Base-by-base conservation (phyloP, 35 echinoderm and acorn worm species). In the Lytechinus variegatus region DNA sequence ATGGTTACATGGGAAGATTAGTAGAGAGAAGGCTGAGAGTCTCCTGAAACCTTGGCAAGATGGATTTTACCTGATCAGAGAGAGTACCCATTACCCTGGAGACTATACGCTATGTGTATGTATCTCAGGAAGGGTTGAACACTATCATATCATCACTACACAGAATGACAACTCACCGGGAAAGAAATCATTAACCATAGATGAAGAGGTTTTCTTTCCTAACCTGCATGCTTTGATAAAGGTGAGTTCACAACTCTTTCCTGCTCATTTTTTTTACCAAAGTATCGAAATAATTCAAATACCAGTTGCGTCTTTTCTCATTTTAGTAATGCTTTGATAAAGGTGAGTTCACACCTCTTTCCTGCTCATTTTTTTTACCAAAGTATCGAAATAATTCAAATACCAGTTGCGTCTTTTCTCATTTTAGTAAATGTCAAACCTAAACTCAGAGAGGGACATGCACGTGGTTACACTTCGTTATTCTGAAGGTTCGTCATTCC, bases 1-100 rank as follows among this genome's bases (percentile, higher is more conserved):
- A 11, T 98, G 98, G 98, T 96, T 99, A 57, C 98, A 99, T 95
- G 98, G 98, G 51, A 99, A 99, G 58, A 99, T 99, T 21, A 94
- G 96, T 27, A 92, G 98, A 89, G 97, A 99, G 16, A 94, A 94
- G n/a, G 96, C 98, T 7, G 97, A 99, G 94, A 55, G 95, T 13
- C 94, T 98, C 44, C 92, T 99, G 87, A 97, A 95, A 55, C 95
- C 96, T 12, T 95, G 79, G 91, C 60, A 94, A 52, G 95, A 98
- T 28, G 96, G 98, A 16, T 58, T 96, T 10, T 99, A 98, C 94
- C 95, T 99, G 19, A 97, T 99, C 13, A 54, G 98, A 88, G 98
- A 99, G 54, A 99, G 98, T 27, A 97, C 96, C 27, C 97, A 99
- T 55, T 99, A 97, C 87, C 96, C 95, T 10, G 97, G 98, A 9